Base-by-base conservation (phyloP, 2,888 invertebrate species). In the Calliopum simillimum region DNA sequence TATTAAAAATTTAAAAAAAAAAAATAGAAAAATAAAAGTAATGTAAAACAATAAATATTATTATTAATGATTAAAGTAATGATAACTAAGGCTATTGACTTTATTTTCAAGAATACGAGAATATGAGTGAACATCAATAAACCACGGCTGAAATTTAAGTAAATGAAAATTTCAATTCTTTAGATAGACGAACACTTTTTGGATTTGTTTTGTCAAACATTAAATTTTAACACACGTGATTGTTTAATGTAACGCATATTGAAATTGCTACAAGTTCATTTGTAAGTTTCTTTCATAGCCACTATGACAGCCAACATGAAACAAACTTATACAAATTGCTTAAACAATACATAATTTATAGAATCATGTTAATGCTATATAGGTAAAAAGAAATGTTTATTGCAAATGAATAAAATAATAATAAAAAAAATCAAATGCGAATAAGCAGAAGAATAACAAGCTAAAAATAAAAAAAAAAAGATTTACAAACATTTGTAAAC, bases 21-120 rank as follows among this genome's bases (percentile, higher is more conserved):
- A 56, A 41, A 56, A 58, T 46, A 58, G 62, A 11, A 66, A 43
- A 53, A 53, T 43, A 65, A 53, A 65, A 65, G 16, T 51, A 63
- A 11, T 41, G 21, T 46, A 47, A 25, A 47, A 53, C 44, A 33
- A 8, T 5, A 56, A 61, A 43, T 3, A n/a, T 62, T 62, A 33
- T n/a, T n/a, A n/a, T n/a, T n/a, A n/a, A n/a, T n/a, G n/a, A n/a
- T 33, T 33, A 2, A 33, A 33, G 4, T 33, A 33, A 33, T 33
- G 33, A 33, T n/a, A n/a, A n/a, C n/a, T n/a, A n/a, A 33, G 33
- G 33, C 33, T 33, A 33, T 33, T 4, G 33, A 33, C 33, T 33
- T 33, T 33, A 33, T 33, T 33, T 33, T 33, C 33, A 8, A 33
- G 4, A 33, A 33, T 8, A 8, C 33, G 33, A 33, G 4, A 33